Evolutionary conservation across 2,113 vertebrate species (phyloP).

Genomic region (Syngnathus typhle): DNA sequence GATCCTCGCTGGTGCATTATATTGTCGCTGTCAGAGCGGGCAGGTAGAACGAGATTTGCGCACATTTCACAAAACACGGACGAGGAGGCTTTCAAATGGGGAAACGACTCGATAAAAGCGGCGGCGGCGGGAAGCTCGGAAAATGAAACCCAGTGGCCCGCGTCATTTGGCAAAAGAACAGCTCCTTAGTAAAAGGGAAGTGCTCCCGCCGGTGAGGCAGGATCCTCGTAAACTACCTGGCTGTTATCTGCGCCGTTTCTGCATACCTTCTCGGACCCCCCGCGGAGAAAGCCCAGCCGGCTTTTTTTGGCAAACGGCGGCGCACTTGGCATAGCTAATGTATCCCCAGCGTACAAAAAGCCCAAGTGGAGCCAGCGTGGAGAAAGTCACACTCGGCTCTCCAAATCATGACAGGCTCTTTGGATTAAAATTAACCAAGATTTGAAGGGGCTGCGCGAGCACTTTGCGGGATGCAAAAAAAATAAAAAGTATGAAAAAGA

Average conservation of each 20-base stretch:
- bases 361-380: constrained; percentile 30
- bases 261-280: background rate
- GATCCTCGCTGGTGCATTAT: background rate
- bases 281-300: constrained; percentile 41
- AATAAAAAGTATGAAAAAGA: background rate
- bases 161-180: constrained; percentile 56
- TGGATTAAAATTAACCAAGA: constrained; percentile 41
- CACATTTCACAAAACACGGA: constrained; percentile 44
- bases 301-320: constrained; percentile 51
- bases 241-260: constrained; percentile 28
- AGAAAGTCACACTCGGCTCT: constrained; percentile 8
- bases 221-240: constrained; percentile 46
- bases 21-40: constrained; percentile 32
- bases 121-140: constrained; percentile 12
- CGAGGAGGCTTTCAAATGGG: constrained; percentile 34
- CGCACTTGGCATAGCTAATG: background rate
- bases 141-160: constrained; percentile 37
- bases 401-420: constrained; percentile 37
- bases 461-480: background rate
- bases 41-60: constrained; percentile 5
- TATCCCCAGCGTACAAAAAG: background rate
- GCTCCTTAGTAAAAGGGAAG: constrained; percentile 53
- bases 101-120: constrained; percentile 37
- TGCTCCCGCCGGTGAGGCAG: constrained; percentile 42
- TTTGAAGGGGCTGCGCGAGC: constrained; percentile 25